Evolutionary conservation across 2,797 vertebrate species (phyloP), one percentile per base, ranked within the genome.

Genomic region (Acanthurus leucopareius): DNA sequence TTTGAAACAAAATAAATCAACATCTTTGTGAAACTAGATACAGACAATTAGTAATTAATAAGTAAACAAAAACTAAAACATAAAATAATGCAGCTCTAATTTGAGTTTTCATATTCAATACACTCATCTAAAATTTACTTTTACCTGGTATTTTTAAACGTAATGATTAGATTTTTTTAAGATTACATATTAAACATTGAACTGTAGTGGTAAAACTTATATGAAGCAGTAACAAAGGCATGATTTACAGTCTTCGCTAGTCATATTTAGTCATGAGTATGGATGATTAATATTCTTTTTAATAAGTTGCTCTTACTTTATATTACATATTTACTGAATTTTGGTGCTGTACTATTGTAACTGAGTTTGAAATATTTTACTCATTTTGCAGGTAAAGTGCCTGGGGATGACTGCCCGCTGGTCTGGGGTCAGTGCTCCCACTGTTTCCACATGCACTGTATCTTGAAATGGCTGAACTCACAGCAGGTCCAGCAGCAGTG

Each of bases 361-460:
- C 15, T 4, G 10, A 57, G 16, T 15, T 52, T 32, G 7, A 42
- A 54, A 19, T 66, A 3, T 59, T 25, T 6, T 20, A 40, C 48
- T 58, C 60, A 14, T 72, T 75, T 87, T 84, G 4, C 92, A 99
- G 98, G 98, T 92, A 98, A 98, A 80, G 97, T 99, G 57, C 98
- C 98, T 0, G 98, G 98, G 0, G 98, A 99, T 5, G 98, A 99
- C 94, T 99, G 98, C 82, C 98, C 98, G 0, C 92, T 99, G 93
- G 98, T 99, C 72, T 99, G 98, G 98, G 98, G 98, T n/a, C 98
- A 99, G 94, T 99, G 98, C 78, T 99, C 98, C 0, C 98, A 99
- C 91, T 99, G 98, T 83, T 99, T 99, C 94, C 98, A 99, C 86
- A 99, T 99, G 98, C 98, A 99, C 91, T 99, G 98, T 91, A 99